Percentiles rank a stretch among this genome's conserved stretches.
These are phyloP conservation scores for Macrophya annulata DNA, from an alignment of 2,888 invertebrate species.

Conservation along the genomic window DNA sequence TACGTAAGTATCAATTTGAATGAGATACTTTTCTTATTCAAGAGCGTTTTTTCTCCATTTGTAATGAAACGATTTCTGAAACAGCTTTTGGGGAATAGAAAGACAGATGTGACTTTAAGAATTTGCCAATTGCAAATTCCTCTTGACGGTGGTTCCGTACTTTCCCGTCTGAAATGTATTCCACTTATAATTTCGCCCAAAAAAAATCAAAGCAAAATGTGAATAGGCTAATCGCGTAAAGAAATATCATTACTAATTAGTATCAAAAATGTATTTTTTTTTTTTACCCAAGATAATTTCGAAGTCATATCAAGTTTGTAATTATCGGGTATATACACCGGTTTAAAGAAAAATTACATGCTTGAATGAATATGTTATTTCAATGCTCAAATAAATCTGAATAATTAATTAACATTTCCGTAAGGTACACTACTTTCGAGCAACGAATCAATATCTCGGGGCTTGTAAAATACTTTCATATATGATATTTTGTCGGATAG, in stretches of 20 bases:
- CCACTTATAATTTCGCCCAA: not conserved
- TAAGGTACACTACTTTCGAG: slow-evolving; percentile 8
- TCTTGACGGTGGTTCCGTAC: not conserved
- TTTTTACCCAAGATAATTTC: not conserved
- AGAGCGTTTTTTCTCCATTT: slow-evolving; percentile 44
- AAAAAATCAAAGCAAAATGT: not conserved
- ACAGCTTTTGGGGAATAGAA: slow-evolving; percentile 34
- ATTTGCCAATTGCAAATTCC: slow-evolving; percentile 37
- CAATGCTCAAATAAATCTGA: not conserved
- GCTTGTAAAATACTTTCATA: not conserved
- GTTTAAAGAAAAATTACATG: not conserved
- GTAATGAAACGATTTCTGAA: slow-evolving; percentile 48
- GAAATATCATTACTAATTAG: not conserved
- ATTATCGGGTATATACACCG: not conserved
- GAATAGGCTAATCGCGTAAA: not conserved
- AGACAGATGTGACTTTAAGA: slow-evolving; percentile 42
- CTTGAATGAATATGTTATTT: slow-evolving; percentile 12
- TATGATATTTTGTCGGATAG: not conserved
- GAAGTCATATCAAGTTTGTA: no score
- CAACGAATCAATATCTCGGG: not conserved
- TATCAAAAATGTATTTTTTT: no score
- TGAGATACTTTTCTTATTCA: slow-evolving; percentile 44
- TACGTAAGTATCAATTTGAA: slow-evolving; percentile 40
- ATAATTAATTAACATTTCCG: slow-evolving; percentile 7
- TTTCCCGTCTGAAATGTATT: not conserved